These are phyloP conservation scores for Sipha maydis DNA, from an alignment of 2,888 invertebrate genomes.

Conservation along the genomic window DNA sequence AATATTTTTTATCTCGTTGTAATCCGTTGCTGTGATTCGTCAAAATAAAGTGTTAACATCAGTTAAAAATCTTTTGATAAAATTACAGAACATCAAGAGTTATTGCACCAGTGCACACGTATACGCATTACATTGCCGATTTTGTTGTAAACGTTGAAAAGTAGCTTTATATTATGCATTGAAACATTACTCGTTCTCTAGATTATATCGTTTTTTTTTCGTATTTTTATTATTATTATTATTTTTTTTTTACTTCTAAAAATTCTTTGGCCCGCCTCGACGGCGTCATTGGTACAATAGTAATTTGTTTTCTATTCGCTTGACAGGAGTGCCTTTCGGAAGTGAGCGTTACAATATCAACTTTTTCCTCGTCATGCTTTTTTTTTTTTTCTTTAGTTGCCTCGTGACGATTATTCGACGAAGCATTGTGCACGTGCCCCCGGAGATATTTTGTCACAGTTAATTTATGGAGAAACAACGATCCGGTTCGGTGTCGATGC, in stretches of 20 bases:
- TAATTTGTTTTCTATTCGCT: conserved; percentile 12
- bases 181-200: neutral
- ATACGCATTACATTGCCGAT: neutral
- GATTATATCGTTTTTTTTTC: neutral
- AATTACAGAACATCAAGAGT: too few species aligned
- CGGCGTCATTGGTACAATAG: conserved; percentile 35
- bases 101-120: neutral
- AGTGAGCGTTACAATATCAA: conserved; percentile 31
- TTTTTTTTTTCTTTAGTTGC: neutral
- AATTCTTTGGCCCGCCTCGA: neutral
- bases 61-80: neutral
- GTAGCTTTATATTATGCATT: neutral
- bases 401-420: conserved; percentile 9
- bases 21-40: too few species aligned
- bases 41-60: too few species aligned
- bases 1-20: too few species aligned
- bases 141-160: neutral
- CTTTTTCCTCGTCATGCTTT: neutral
- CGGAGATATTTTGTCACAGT: conserved; percentile 2
- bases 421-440: neutral
- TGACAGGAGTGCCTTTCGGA: conserved; percentile 21
- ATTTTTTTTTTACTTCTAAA: neutral
- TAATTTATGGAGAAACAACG: conserved; percentile 32
- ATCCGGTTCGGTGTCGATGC: conserved; percentile 13
- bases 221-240: neutral